A percentile compares a stretch with the other conserved stretches of the same genome.
phyloP scores from a whole-genome alignment of 2,888 invertebrate species.

The Andrena marginata region DNA sequence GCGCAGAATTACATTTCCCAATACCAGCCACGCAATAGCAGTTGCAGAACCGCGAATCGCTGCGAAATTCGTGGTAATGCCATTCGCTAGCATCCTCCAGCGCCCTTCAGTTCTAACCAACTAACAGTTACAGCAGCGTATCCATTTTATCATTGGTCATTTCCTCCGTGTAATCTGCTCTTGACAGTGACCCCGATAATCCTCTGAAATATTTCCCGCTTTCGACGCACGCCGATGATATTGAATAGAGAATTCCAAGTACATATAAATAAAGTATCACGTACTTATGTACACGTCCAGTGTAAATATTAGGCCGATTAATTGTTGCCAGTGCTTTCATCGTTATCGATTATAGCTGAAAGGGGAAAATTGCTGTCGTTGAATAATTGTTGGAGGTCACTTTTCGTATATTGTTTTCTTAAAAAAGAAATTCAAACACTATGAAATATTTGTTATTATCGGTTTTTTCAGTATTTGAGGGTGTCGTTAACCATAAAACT shows the following conservation, averaged over 20 bases:
- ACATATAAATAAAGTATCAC: background rate
- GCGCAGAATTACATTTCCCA: constrained; percentile 51
- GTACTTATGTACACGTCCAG: background rate
- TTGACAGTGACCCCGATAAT: constrained; percentile 30
- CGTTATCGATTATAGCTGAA: background rate
- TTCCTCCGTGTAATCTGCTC: constrained; percentile 34
- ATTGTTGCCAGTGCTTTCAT: background rate
- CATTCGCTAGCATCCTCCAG: constrained; percentile 65
- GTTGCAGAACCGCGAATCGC: constrained; percentile 58
- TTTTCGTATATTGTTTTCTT: too few relatives aligned
- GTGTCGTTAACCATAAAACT: too few relatives aligned
- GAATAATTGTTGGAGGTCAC: too few relatives aligned
- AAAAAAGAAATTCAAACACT: too few relatives aligned
- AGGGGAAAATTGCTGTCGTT: too few relatives aligned
- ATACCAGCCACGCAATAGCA: constrained; percentile 59
- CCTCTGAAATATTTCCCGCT: constrained; percentile 32
- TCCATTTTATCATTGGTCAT: constrained; percentile 39
- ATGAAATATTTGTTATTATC: too few relatives aligned
- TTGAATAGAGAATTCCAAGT: background rate
- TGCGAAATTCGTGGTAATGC: constrained; percentile 72
- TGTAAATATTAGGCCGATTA: background rate
- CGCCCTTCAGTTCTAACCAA: constrained; percentile 32
- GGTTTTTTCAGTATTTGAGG: too few relatives aligned
- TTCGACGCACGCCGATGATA: constrained; percentile 8
- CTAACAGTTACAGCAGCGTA: constrained; percentile 12